These are phyloP conservation scores for Gulo gulo DNA, from an alignment of 2,113 vertebrate genomes.

Conservation along the genomic window DNA sequence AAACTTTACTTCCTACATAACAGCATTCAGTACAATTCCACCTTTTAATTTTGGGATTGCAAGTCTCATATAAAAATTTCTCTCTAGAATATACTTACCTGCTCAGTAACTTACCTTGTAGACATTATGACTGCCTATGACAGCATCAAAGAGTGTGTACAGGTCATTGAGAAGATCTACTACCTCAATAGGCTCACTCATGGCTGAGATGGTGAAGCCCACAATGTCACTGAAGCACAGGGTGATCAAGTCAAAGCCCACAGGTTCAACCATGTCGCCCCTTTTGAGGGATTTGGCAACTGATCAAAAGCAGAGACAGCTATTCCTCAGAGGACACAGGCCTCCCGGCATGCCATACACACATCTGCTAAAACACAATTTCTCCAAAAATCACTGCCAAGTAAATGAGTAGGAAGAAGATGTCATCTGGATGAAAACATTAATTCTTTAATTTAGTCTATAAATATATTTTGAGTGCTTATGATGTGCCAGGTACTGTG, in stretches of 20 bases:
- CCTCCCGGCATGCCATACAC: neutral
- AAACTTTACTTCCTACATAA: conserved; percentile 19
- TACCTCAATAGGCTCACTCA: conserved; percentile 94
- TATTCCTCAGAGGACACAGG: neutral
- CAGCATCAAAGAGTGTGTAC: conserved; percentile 92
- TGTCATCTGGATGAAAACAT: neutral
- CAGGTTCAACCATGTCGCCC: conserved; percentile 90
- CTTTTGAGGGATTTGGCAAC: conserved; percentile 95
- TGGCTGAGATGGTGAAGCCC: conserved; percentile 88
- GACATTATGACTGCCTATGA: conserved; percentile 93
- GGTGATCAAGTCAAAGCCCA: conserved; percentile 95
- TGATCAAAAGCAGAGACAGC: conserved; percentile 80
- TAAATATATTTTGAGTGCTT: conserved; percentile 34
- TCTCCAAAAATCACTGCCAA: conserved; percentile 33
- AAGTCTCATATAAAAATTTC: conserved; percentile 15
- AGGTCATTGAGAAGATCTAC: conserved; percentile 96
- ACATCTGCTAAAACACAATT: conserved; percentile 21
- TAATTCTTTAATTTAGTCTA: conserved; percentile 4
- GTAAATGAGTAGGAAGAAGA: conserved; percentile 30
- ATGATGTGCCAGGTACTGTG: neutral
- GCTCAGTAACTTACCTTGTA: conserved; percentile 88
- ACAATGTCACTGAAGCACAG: conserved; percentile 91
- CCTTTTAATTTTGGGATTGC: neutral
- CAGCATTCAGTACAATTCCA: neutral
- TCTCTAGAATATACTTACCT: neutral